Conservation (phyloP, 1,140 invertebrate species). For the Drosophila teissieri region DNA sequence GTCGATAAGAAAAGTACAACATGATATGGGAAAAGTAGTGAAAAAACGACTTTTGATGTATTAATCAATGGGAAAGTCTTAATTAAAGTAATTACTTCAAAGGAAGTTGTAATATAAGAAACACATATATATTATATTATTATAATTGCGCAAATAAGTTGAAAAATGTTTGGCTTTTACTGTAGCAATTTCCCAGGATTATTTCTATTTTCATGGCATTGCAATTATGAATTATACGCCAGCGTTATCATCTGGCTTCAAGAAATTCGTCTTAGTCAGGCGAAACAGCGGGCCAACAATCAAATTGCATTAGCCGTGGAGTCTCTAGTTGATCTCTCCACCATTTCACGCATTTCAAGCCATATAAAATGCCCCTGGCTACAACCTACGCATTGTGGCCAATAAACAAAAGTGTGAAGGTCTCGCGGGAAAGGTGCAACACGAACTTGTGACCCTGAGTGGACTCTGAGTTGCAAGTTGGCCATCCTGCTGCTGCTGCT, state of each 20-base stretch:
- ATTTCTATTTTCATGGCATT: constrained; percentile 10
- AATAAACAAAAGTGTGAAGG: constrained; percentile 81
- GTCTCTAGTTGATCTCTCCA: not conserved
- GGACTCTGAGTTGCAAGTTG: constrained; percentile 11
- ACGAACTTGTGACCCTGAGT: constrained; percentile 69
- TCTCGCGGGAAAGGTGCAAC: constrained; percentile 56
- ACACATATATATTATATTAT: no score
- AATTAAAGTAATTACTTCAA: no score
- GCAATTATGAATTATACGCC: constrained; percentile 34
- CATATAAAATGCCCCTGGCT: constrained; percentile 67
- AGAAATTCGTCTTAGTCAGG: constrained; percentile 50
- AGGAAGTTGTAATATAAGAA: no score
- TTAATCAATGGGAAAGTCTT: no score
- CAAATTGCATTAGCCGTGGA: constrained; percentile 58
- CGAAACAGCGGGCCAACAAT: constrained; percentile 52
- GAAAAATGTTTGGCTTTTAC: not conserved
- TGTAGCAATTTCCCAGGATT: constrained; percentile 28
- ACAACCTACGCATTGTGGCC: constrained; percentile 77
- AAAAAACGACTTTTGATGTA: no score
- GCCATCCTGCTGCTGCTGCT: not conserved
- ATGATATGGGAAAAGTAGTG: no score
- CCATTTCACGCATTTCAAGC: constrained; percentile 49
- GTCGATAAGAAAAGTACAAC: not conserved
- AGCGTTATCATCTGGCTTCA: constrained; percentile 39
- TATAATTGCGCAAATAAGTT: not conserved